phyloP scores from a whole-genome alignment of 1,140 invertebrate genomes.

The Solenopsis invicta region DNA sequence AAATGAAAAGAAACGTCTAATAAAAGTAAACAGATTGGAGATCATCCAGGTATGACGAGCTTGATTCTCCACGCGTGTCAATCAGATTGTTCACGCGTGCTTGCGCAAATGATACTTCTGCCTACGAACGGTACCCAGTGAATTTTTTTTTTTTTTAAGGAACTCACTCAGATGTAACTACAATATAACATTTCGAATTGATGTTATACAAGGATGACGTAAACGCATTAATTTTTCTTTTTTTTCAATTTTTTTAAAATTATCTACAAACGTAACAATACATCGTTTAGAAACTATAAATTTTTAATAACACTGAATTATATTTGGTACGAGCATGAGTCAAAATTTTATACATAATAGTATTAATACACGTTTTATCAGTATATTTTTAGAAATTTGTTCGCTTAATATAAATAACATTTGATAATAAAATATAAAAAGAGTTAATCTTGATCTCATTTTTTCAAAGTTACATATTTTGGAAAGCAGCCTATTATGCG shows the following conservation, averaged over 20 bases:
- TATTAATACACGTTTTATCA: not conserved
- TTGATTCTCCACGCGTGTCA: conserved; percentile 49
- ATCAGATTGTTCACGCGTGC: conserved; percentile 26
- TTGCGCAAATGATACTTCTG: not conserved
- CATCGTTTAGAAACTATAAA: not conserved
- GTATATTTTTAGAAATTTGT: not conserved
- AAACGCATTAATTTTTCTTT: not conserved
- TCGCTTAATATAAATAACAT: not conserved
- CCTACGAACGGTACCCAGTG: not conserved
- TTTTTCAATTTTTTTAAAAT: no score
- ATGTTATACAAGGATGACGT: not conserved
- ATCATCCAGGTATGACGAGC: conserved; percentile 17
- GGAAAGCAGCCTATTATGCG: conserved; percentile 1
- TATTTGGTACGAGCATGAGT: not conserved
- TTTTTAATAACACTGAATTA: not conserved
- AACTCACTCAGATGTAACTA: not conserved
- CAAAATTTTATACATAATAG: conserved; percentile 7
- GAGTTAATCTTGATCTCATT: not conserved
- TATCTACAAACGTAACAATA: not conserved
- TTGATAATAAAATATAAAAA: not conserved
- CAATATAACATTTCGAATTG: conserved; percentile 21
- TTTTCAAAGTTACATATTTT: not conserved
- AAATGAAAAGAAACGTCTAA: conserved; percentile 22
- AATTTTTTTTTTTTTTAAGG: conserved; percentile 5
- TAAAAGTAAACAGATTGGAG: conserved; percentile 45